phyloP scores from a whole-genome alignment of 1,140 invertebrate genomes.

The Orussus abietinus region DNA sequence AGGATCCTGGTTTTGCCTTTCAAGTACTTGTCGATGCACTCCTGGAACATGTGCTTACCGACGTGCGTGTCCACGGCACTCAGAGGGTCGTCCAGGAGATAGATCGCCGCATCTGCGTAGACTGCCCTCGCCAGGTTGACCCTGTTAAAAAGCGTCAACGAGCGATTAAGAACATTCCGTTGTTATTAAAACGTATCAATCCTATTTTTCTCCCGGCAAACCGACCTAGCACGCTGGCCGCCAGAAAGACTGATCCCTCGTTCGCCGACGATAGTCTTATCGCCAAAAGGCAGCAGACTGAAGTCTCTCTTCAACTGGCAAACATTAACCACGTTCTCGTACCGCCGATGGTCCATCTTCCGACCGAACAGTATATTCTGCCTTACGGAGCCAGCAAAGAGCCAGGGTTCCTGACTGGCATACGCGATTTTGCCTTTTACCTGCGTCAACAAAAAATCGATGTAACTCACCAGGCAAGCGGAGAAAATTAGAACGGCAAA shows the following conservation, averaged over 20 bases:
- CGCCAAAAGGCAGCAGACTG: slow-evolving; percentile 59
- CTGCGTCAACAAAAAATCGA: slow-evolving; percentile 26
- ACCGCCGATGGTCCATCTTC: slow-evolving; percentile 58
- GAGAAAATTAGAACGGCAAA: too few relatives aligned
- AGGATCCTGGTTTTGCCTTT: slow-evolving; percentile 72
- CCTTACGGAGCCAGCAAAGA: slow-evolving; percentile 58
- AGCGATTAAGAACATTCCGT: neutral
- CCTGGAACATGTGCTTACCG: slow-evolving; percentile 73
- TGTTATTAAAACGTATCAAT: slow-evolving; percentile 8
- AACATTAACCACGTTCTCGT: slow-evolving; percentile 58
- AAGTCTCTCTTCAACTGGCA: slow-evolving; percentile 61
- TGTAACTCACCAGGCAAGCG: too few relatives aligned
- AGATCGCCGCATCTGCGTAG: slow-evolving; percentile 61
- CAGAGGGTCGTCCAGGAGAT: slow-evolving; percentile 77
- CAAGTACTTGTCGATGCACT: slow-evolving; percentile 68
- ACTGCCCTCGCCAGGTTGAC: slow-evolving; percentile 67
- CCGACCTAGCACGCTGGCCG: slow-evolving; percentile 70
- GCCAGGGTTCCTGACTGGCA: slow-evolving; percentile 72
- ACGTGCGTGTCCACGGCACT: slow-evolving; percentile 81
- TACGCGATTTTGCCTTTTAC: slow-evolving; percentile 63
- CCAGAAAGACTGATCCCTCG: slow-evolving; percentile 70
- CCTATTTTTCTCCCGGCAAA: neutral
- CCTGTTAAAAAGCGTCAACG: slow-evolving; percentile 49
- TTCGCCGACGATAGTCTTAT: slow-evolving; percentile 78
- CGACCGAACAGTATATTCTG: slow-evolving; percentile 84